These are phyloP conservation scores for Agrilus cyanescens DNA, from an alignment of 2,888 invertebrate species.

Conservation along the genomic window DNA sequence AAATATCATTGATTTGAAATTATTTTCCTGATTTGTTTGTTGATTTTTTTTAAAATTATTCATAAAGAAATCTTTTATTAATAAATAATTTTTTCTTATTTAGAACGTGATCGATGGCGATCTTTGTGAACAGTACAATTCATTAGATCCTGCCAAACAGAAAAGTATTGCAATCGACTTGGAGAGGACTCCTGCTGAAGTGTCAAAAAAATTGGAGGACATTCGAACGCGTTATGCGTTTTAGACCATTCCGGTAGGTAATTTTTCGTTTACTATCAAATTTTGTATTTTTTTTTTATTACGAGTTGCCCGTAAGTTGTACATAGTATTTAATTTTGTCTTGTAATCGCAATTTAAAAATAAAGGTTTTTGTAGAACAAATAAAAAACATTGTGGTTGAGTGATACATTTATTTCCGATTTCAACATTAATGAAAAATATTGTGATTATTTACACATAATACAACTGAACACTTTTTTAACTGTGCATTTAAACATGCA, in stretches of 20 bases:
- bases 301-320: too few relatives aligned
- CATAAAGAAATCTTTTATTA: background rate
- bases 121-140: slow-evolving; percentile 96
- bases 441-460: too few relatives aligned
- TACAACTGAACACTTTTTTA: too few relatives aligned
- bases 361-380: too few relatives aligned
- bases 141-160: slow-evolving; percentile 87
- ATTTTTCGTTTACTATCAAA: slow-evolving; percentile 7
- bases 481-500: too few relatives aligned
- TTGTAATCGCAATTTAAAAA: too few relatives aligned
- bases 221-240: slow-evolving; percentile 98
- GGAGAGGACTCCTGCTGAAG: slow-evolving; percentile 91
- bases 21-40: slow-evolving; percentile 1
- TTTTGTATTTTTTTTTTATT: slow-evolving; percentile 1
- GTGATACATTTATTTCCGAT: too few relatives aligned
- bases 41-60: background rate
- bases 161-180: slow-evolving; percentile 90
- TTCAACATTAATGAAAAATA: too few relatives aligned
- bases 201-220: slow-evolving; percentile 97
- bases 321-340: too few relatives aligned
- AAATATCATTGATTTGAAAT: slow-evolving; percentile 3
- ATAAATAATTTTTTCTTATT: slow-evolving; percentile 26
- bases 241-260: slow-evolving; percentile 46
- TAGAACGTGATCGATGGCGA: slow-evolving; percentile 98
- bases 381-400: too few relatives aligned